A percentile compares a stretch with the other conserved stretches of the same genome.
Evolutionary conservation across 1,140 invertebrate genomes (phyloP).

Genomic region (Euwallacea similis): DNA sequence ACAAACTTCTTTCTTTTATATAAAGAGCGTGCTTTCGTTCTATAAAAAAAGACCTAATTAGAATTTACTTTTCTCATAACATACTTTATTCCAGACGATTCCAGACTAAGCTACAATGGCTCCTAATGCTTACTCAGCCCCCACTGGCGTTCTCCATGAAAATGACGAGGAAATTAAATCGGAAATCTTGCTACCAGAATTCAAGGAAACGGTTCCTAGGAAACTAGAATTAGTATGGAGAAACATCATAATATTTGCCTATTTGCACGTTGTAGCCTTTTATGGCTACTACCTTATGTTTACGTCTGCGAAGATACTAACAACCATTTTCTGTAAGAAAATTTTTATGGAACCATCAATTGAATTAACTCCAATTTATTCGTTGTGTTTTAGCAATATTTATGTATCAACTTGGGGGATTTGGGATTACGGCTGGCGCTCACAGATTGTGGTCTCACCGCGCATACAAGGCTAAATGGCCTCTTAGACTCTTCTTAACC

Average conservation of each 20-base stretch:
- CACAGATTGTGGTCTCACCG: slow-evolving; percentile 94
- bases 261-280: slow-evolving; percentile 83
- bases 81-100: slow-evolving; percentile 2
- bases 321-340: slow-evolving; percentile 37
- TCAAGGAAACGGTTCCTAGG: slow-evolving; percentile 53
- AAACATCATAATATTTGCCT: slow-evolving; percentile 84
- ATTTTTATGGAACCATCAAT: neutral
- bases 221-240: slow-evolving; percentile 82
- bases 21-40: too few species aligned
- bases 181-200: slow-evolving; percentile 24
- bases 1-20: too few species aligned
- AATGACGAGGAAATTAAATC: slow-evolving; percentile 46
- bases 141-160: slow-evolving; percentile 48
- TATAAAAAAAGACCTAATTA: too few species aligned
- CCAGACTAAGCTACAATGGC: slow-evolving; percentile 40
- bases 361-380: neutral
- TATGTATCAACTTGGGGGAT: slow-evolving; percentile 70
- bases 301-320: slow-evolving; percentile 70
- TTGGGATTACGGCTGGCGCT: slow-evolving; percentile 91
- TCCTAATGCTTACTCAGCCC: slow-evolving; percentile 45
- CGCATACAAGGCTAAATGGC: slow-evolving; percentile 91
- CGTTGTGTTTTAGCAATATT: slow-evolving; percentile 61
- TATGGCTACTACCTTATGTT: slow-evolving; percentile 83
- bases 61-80: too few species aligned
- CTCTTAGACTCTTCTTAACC: slow-evolving; percentile 76